These are phyloP conservation scores for Phymanthus crucifer DNA, from an alignment of 92 coral and sea anemone species.

Conservation along the genomic window DNA sequence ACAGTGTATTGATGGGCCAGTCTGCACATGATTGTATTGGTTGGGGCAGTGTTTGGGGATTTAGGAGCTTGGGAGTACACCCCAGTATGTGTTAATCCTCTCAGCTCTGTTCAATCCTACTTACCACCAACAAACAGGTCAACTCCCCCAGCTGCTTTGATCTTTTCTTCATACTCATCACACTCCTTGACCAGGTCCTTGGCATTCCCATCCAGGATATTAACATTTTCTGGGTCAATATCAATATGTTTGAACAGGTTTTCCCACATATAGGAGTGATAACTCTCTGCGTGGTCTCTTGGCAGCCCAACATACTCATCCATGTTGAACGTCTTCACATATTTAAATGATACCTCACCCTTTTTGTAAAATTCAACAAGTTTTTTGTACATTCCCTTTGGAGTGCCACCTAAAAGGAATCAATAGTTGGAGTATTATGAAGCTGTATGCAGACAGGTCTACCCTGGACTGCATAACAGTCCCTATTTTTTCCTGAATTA, in stretches of 20 bases:
- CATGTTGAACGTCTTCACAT: constrained; percentile 98
- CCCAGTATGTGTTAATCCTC: neutral
- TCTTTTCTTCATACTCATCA: constrained; percentile 73
- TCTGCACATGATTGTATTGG: too few relatives aligned
- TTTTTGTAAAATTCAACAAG: constrained; percentile 84
- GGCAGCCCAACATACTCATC: constrained; percentile 97
- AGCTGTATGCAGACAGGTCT: too few relatives aligned
- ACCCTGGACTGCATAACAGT: too few relatives aligned
- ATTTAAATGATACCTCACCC: constrained; percentile 90
- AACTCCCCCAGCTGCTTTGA: constrained; percentile 81
- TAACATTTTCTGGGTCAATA: constrained; percentile 90
- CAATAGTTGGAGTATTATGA: too few relatives aligned
- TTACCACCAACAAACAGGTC: constrained; percentile 95
- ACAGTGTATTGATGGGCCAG: too few relatives aligned
- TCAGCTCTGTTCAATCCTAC: constrained; percentile 7
- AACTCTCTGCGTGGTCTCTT: constrained; percentile 97
- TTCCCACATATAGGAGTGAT: constrained; percentile 98
- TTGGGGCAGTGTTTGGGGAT: too few relatives aligned
- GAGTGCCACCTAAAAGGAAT: constrained; percentile 98
- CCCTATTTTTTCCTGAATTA: too few relatives aligned
- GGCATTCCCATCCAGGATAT: constrained; percentile 96
- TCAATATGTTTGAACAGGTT: constrained; percentile 97
- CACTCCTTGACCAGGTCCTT: constrained; percentile 78
- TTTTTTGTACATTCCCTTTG: constrained; percentile 94
- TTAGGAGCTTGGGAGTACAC: too few relatives aligned